Percentiles rank a stretch among this genome's conserved stretches.
Conservation (phyloP, 2,797 vertebrate genomes). For the Smutsia gigantea region DNA sequence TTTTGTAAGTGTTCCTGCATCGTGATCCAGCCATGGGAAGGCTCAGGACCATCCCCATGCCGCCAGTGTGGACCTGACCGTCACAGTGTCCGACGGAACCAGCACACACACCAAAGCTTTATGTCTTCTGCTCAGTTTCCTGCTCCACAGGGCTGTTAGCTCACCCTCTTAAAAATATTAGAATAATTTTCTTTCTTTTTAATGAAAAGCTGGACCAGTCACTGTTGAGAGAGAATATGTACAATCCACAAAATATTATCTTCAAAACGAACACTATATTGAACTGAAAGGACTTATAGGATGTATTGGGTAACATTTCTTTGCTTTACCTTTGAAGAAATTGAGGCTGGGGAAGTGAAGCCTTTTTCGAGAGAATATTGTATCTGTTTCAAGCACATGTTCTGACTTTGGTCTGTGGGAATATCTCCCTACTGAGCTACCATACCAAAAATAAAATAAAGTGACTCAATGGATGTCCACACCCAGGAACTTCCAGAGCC, state of each 20-base stretch:
- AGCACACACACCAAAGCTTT: neutral
- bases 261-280: neutral
- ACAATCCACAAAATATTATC: neutral
- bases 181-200: neutral
- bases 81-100: neutral
- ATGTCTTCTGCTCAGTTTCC: neutral
- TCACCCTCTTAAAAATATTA: neutral
- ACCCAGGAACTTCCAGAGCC: neutral
- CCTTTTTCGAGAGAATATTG: neutral
- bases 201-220: neutral
- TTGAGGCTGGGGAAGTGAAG: neutral
- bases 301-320: neutral
- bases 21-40: neutral
- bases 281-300: neutral
- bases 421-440: neutral
- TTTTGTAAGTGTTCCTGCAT: neutral
- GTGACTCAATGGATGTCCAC: neutral
- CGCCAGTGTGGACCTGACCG: neutral
- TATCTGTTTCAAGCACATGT: neutral
- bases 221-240: neutral
- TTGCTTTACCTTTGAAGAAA: conserved; percentile 44
- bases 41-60: neutral
- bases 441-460: neutral
- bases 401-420: neutral
- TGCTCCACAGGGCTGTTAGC: neutral